Percentiles rank a stretch among this genome's conserved stretches.
These are phyloP conservation scores for Eptatretus atami DNA, from an alignment of 2,797 vertebrate species.

Conservation along the genomic window DNA sequence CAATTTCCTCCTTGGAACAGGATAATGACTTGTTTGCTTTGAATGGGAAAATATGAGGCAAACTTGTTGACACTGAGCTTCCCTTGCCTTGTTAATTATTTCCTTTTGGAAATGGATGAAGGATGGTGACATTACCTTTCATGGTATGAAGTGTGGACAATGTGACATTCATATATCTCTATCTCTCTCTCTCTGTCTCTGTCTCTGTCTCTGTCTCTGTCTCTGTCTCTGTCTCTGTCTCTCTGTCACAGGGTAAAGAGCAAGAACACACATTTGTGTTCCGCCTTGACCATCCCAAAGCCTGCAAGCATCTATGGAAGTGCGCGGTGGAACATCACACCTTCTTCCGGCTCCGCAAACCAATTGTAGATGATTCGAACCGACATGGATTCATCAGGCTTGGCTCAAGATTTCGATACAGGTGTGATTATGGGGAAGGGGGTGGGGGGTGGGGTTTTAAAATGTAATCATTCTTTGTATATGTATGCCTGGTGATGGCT, in stretches of 20 bases:
- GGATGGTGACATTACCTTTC: too few relatives aligned
- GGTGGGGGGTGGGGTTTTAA: too few relatives aligned
- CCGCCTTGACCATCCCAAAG: conserved; percentile 81
- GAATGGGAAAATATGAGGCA: too few relatives aligned
- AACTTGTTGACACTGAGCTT: too few relatives aligned
- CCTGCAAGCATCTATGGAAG: conserved; percentile 94
- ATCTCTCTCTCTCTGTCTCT: not conserved
- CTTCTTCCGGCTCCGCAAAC: conserved; percentile 77
- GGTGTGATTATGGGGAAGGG: conserved; percentile 16
- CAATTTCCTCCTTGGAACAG: too few relatives aligned
- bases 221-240: not conserved
- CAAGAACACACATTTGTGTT: conserved; percentile 97
- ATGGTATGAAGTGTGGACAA: too few relatives aligned
- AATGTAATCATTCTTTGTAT: too few relatives aligned
- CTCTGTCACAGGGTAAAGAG: conserved; percentile 36
- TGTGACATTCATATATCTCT: not conserved
- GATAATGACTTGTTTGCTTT: too few relatives aligned
- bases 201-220: too few relatives aligned
- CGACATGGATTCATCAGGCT: conserved; percentile 57
- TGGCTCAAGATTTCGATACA: conserved; percentile 87
- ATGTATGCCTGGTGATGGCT: too few relatives aligned
- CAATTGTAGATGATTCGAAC: conserved; percentile 48
- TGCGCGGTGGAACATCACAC: conserved; percentile 94
- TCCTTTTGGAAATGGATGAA: too few relatives aligned
- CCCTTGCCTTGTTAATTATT: too few relatives aligned